Evolutionary conservation across 2,888 invertebrate species (phyloP), one percentile per base, ranked within the genome.

Genomic region (Epirrhoe tristata): DNA sequence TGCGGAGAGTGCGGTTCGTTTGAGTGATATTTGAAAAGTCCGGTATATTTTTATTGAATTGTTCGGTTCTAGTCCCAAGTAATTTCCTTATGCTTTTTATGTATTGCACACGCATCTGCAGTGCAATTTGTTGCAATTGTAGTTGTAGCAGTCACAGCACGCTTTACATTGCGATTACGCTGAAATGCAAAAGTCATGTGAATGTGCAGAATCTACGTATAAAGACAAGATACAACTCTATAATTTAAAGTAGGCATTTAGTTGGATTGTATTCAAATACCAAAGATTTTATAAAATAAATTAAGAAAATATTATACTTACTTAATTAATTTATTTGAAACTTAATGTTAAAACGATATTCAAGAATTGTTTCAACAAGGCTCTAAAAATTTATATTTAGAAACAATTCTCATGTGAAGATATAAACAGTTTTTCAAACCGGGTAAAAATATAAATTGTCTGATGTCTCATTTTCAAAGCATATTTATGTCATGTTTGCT

Each of bases 41-140:
- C 24, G 3, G 24, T 1, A 24, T 12, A 12, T 2, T 43, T 43
- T 8, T 43, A 43, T 39, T 39, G 39, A 12, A 12, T 12, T 24
- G 24, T 3, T 24, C 24, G 32, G 10, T 32, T 12, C 4, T 46
- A 48, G 17, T 39, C 24, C 7, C 50, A 43, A 54, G 54, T 48
- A 58, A 56, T 65, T 46, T 59, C 51, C 51, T 60, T 50, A 14
- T 36, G 5, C 59, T 36, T 43, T 14, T 55, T 53, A 60, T 48
- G 48, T 48, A 39, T 57, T 61, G 52, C 52, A 31, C 48, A 57
- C 48, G 52, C 61, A 61, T 57, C 10, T 59, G 60, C 66, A 53
- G 60, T 54, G 46, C 32, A 61, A 61, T 61, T 61, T 46, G 54
- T 24, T 56, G 43, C 59, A 55, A 50, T 16, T 58, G 5, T 17